Percentiles rank a stretch among this genome's conserved stretches.
phyloP scores from a whole-genome alignment of 2,113 vertebrate genomes.

The Sialia sialis region DNA sequence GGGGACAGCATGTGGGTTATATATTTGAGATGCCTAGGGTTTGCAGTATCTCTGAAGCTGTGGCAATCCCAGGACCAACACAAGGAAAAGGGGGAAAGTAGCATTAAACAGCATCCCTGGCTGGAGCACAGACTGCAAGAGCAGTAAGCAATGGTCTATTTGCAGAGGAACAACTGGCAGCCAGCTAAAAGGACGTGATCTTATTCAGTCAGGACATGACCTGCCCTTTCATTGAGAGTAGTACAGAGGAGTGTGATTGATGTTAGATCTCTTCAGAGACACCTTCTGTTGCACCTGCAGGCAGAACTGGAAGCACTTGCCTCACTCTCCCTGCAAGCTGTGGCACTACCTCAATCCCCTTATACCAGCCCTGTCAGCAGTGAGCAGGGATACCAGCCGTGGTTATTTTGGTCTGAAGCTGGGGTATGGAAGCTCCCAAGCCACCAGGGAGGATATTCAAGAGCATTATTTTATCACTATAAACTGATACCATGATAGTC shows the following conservation, averaged over 20 bases:
- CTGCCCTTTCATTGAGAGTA: neutral
- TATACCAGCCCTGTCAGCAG: neutral
- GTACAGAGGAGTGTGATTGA: neutral
- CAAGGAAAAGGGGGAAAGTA: neutral
- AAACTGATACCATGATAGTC: neutral
- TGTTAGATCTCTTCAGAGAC: neutral
- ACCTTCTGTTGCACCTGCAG: neutral
- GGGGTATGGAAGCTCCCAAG: neutral
- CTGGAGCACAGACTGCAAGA: neutral
- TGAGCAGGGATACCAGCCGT: fast-evolving
- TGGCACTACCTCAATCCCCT: neutral
- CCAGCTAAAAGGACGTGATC: neutral
- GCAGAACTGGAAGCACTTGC: neutral
- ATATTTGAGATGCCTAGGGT: neutral
- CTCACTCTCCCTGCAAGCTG: neutral
- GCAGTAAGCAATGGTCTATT: neutral
- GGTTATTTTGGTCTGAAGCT: neutral
- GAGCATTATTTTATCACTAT: neutral
- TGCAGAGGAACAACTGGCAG: neutral
- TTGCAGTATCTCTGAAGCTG: neutral
- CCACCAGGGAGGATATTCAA: neutral
- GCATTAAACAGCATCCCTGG: neutral
- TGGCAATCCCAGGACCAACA: neutral
- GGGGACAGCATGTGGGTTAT: neutral
- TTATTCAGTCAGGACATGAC: neutral